Base-by-base conservation (phyloP, 2,113 vertebrate species). In the Xiphorhynchus elegans region DNA sequence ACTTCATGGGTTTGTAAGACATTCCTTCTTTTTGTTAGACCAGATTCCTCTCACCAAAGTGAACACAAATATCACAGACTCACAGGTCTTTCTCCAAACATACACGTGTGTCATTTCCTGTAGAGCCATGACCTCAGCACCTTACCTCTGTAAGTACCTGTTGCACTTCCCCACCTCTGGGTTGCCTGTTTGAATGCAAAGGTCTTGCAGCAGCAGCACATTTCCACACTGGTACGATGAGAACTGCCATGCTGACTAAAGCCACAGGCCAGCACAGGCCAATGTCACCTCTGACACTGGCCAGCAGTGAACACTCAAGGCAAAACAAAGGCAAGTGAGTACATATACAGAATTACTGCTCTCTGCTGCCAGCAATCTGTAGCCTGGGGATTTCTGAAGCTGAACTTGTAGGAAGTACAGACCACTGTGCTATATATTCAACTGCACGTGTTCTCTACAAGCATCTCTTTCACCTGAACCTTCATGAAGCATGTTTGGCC, bases 81-180 rank as follows among this genome's bases (percentile, higher is more conserved):
- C 23, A 4, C 2, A 52, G 3, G 1, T 44, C 50, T 49, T 73
- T 70, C 21, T 59, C 49, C 37, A 37, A 40, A 35, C 0, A 7
- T 19, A 31, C 26, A 12, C 0, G 1, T 7, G 53, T 18, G 11
- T 68, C 2, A 0, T 19, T 80, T 60, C 37, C 35, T 29, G 18
- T 8, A 39, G 20, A 72, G 18, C 20, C 29, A 29, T 11, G 12
- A 55, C 7, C 7, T 40, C 13, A 46, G 42, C 25, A 31, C 35
- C 13, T 29, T n/a, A 12, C 37, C 13, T 79, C 66, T 8, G 0
- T 9, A 40, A 47, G n/a, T 26, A 42, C 18, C 39, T 31, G 11
- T 7, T 75, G 42, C 55, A 49, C 25, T 23, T 16, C 42, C 24
- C 26, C 17, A 17, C 19, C 44, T 83, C 50, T 16, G 12, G 13